These are phyloP conservation scores for Catharus bicknelli DNA, from an alignment of 2,113 vertebrate species.

Conservation along the genomic window DNA sequence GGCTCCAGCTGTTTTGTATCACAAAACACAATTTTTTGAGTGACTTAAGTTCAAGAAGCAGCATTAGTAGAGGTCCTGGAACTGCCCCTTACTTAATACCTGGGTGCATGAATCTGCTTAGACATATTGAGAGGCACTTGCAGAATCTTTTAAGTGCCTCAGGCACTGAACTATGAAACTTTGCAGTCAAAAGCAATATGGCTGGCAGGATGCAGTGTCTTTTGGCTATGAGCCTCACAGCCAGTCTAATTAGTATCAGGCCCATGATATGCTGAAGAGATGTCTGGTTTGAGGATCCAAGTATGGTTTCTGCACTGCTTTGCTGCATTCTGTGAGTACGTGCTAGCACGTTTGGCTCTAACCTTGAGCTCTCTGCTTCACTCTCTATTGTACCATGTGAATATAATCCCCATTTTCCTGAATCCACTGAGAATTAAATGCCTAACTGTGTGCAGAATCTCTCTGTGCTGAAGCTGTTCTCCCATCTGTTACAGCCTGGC, in stretches of 20 bases:
- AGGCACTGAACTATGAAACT: background rate
- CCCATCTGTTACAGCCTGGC: background rate
- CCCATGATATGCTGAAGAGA: background rate
- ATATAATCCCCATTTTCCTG: background rate
- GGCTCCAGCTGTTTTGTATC: background rate
- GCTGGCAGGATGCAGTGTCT: background rate
- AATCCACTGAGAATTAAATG: background rate
- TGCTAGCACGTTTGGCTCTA: background rate
- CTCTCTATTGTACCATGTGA: background rate
- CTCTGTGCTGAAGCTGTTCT: background rate
- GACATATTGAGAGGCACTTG: background rate
- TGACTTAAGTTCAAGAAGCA: background rate
- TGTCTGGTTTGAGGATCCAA: background rate
- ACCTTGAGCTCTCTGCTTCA: background rate
- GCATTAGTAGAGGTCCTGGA: background rate
- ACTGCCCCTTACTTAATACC: background rate
- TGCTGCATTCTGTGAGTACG: background rate
- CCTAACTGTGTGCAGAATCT: background rate
- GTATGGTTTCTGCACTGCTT: background rate
- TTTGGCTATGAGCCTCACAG: background rate
- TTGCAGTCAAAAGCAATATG: background rate
- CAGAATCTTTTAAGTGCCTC: background rate
- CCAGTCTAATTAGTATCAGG: background rate
- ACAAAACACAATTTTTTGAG: background rate
- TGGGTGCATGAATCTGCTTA: background rate